Conservation (phyloP, 2,888 invertebrate genomes). For the Drosophila quinaria region DNA sequence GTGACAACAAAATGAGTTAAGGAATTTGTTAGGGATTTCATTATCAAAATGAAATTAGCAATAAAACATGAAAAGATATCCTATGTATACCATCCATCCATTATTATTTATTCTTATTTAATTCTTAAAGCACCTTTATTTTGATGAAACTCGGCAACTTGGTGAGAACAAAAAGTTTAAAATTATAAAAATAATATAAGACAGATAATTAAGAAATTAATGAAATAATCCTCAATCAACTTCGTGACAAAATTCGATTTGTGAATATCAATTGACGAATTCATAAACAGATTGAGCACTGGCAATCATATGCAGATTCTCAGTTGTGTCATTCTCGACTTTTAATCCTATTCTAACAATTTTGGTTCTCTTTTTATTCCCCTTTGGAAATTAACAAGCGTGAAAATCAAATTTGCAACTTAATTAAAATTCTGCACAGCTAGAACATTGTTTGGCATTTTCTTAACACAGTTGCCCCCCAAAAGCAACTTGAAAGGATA, state of each 20-base stretch:
- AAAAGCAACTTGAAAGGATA: conserved; percentile 26
- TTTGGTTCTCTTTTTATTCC: not conserved
- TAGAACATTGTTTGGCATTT: conserved; percentile 55
- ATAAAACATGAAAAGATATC: not conserved
- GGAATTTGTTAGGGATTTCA: not conserved
- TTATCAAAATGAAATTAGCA: not conserved
- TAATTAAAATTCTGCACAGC: conserved; percentile 71
- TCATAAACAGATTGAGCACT: not conserved
- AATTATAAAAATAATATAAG: no score
- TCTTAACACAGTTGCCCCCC: conserved; percentile 19
- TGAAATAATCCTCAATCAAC: not conserved
- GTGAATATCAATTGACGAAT: not conserved
- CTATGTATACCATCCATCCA: not conserved
- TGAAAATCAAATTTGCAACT: conserved; percentile 76
- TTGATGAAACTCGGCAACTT: not conserved
- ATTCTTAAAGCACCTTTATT: not conserved
- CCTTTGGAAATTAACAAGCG: conserved; percentile 59
- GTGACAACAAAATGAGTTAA: not conserved
- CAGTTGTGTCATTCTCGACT: not conserved
- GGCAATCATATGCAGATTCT: not conserved
- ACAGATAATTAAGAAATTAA: no score
- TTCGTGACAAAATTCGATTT: not conserved
- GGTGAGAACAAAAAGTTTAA: no score
- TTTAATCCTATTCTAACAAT: not conserved
- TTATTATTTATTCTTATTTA: no score